A percentile compares a stretch with the other conserved stretches of the same genome.
Conservation (phyloP, 1,140 invertebrate species). For the Bombyx mandarina region DNA sequence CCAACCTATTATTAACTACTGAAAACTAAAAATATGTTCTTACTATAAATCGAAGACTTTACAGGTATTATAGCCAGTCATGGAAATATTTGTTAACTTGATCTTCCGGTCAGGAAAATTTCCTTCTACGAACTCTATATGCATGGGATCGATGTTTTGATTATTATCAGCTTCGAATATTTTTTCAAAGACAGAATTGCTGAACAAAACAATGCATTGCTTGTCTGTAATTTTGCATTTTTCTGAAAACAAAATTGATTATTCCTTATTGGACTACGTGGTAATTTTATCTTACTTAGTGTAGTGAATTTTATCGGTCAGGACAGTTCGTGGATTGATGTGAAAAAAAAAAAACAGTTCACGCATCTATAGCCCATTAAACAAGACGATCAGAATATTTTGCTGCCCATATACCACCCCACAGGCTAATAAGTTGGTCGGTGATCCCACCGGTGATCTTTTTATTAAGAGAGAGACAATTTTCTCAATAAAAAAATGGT, state of each 20-base stretch:
- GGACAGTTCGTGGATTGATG: too few relatives aligned
- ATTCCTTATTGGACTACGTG: not conserved
- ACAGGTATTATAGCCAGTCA: not conserved
- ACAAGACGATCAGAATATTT: too few relatives aligned
- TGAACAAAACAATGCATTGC: not conserved
- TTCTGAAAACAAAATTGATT: not conserved
- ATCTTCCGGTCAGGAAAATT: conserved; percentile 25
- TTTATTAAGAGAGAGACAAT: too few relatives aligned
- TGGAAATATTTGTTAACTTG: conserved; percentile 4
- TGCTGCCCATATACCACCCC: too few relatives aligned
- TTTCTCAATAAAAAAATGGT: too few relatives aligned
- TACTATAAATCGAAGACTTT: not conserved
- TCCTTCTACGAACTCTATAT: conserved; percentile 19
- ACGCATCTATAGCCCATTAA: too few relatives aligned
- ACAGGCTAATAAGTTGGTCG: too few relatives aligned
- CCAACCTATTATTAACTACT: not conserved
- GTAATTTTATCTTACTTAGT: too few relatives aligned
- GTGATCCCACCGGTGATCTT: too few relatives aligned
- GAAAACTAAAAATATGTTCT: not conserved
- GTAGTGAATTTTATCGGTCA: too few relatives aligned
- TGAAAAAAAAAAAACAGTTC: too few relatives aligned
- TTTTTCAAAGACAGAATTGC: not conserved
- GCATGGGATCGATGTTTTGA: conserved; percentile 21
- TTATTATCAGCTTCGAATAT: not conserved
- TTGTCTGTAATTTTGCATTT: conserved; percentile 5